phyloP scores from a whole-genome alignment of 2,113 vertebrate genomes.

The Beaufortia kweichowensis region DNA sequence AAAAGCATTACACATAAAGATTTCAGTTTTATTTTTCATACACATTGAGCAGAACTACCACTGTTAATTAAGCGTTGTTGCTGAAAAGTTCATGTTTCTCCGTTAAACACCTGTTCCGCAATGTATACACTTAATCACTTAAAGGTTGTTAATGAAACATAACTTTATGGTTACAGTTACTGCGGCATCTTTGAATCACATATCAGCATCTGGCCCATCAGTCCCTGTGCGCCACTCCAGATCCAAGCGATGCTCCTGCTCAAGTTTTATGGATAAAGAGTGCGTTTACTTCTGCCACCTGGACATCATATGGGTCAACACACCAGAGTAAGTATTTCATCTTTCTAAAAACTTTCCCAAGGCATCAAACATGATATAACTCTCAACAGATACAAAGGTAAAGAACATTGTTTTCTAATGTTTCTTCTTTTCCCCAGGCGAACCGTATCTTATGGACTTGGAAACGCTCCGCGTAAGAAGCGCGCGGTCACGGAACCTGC shows the following conservation, averaged over 20 bases:
- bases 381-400: too few species aligned
- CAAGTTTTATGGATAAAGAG: constrained; percentile 89
- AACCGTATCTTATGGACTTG: constrained; percentile 90
- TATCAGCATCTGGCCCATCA: constrained; percentile 33
- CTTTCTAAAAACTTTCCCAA: too few species aligned
- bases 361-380: too few species aligned
- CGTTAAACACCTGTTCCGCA: neutral
- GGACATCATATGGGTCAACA: constrained; percentile 99
- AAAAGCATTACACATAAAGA: too few species aligned
- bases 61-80: neutral
- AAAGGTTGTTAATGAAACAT: neutral
- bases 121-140: neutral
- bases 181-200: constrained; percentile 37
- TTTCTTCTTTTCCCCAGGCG: constrained; percentile 72
- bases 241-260: constrained; percentile 91
- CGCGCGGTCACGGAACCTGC: constrained; percentile 75
- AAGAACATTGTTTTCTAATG: neutral
- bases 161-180: constrained; percentile 54
- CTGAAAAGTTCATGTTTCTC: neutral
- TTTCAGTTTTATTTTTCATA: neutral
- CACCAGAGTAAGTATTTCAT: constrained; percentile 84
- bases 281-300: constrained; percentile 98
- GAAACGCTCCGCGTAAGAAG: constrained; percentile 80
- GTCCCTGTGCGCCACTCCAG: constrained; percentile 67
- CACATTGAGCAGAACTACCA: neutral